Base-by-base conservation (phyloP, 2,797 vertebrate genomes). In the Coregonus sp. region DNA sequence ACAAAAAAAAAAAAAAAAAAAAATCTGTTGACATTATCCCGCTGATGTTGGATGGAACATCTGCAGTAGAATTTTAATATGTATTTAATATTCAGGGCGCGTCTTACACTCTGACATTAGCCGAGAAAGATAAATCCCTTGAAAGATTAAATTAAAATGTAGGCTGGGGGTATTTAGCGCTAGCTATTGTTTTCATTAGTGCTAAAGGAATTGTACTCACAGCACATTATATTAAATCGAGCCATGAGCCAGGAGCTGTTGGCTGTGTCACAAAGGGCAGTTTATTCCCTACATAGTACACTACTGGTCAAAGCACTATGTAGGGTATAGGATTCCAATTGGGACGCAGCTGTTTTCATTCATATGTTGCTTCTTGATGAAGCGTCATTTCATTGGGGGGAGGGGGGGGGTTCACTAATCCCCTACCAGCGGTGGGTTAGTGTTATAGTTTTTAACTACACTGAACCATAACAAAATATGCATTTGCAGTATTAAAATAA, bases 91-190 rank as follows among this genome's bases (percentile, higher is more conserved):
- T 93, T 92, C 92, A 87, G 9, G 86, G 69, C 86, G 81, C 83
- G 83, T 91, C 82, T 86, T 90, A 83, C 84, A 81, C 84, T 83
- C 77, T 81, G 90, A 92, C 92, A 93, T 94, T 91, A 92, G 84
- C 89, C 65, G 79, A 70, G 82, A 86, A 90, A 85, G 86, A 87
- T 94, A 94, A 95, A 95, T 95, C 94, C 93, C 85, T 85, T 82
- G 80, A 85, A 47, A 92, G 93, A 94, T 94, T 92, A 94, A 93
- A 94, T 92, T 89, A 93, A 93, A 94, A 94, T 92, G 91, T 93
- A 90, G 90, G 90, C 89, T 86, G 86, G 78, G 84, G 84, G 87
- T 92, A 90, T 92, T 92, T 92, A 91, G 88, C 77, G 88, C 91
- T 85, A 18, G 87, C 91, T 92, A 92, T 94, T 94, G 92, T 94